Evolutionary conservation across 1,140 invertebrate genomes (phyloP), one percentile per base, ranked within the genome.

Genomic region (Brachionus calyciflorus): DNA sequence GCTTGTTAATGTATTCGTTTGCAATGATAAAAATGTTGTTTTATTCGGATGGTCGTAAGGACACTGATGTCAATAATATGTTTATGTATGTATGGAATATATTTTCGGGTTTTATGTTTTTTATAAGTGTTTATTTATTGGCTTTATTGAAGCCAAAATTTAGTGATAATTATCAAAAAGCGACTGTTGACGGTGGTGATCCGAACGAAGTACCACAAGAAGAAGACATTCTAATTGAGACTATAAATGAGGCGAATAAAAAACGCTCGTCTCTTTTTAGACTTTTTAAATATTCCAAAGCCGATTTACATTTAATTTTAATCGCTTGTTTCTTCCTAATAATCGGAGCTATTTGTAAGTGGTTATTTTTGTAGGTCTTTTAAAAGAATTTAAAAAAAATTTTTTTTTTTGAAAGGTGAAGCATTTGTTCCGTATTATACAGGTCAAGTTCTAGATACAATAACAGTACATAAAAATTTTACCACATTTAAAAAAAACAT

Each of bases 341-440:
- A 19, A 33, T 17, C 4, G 73, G 49, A 41, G 49, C 73, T 55
- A 14, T 76, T 17, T 76, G 73, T 46, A 21, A 60, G 55, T 60
- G 33, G 24, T 6, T 28, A 17, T 60, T 60, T 60, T 49, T 49
- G 17, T 0, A 40, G 1, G 6, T 40, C 12, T 17, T 63, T 63
- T 40, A 17, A 28, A 46, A 14, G 26, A 46, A 46, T 28, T 26
- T 48, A 17, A 26, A n/a, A 10, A 37, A 12, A 41, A 19, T 65
- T 44, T 19, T 24, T 44, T 26, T 26, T 65, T 46, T 48, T 9
- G 3, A 37, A 37, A 68, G 63, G 40, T 30, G 73, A 76, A 60
- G 73, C 49, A 6, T 76, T 76, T 30, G 73, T 76, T 12, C 73
- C 73, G 2, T 76, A 55, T 46, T 76, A 44, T 12, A 76, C 73